Evolutionary conservation across 2,888 invertebrate genomes (phyloP), one percentile per base, ranked within the genome.

Genomic region (Homarus gammarus): DNA sequence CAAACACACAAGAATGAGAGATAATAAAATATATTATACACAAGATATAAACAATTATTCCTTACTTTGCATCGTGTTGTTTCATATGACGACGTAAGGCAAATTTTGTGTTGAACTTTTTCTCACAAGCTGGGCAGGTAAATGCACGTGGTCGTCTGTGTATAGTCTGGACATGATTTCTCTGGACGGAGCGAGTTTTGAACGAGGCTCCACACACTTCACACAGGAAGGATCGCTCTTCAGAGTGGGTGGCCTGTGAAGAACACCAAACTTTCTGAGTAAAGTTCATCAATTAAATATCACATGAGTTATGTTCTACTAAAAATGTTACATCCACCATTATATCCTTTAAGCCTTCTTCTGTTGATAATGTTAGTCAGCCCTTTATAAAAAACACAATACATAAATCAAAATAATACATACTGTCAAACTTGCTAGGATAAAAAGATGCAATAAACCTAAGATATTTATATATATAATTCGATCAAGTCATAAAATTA

Each of bases 161-260:
- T 77, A 94, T 94, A 31, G 93, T 93, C 77, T 93, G 93, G 10
- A 94, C 93, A 90, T 94, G 94, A 88, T 94, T 94, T 44, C 94
- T 93, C 92, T 94, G 94, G 0, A 94, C 94, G 0, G 94, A 93
- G 31, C 93, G 93, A 0, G 94, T 94, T 92, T 93, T 95, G 94
- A 94, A 94, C 93, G 95, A 90, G 93, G 95, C 94, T n/a, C 95
- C 95, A 92, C 95, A 95, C 15, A 94, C 93, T 89, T 95, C 94
- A 92, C 95, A 95, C 56, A 95, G 94, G 92, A 94, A 95, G 0
- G 94, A 93, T 12, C 95, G 93, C 1, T 94, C 93, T 49, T 94
- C 94, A 0, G 95, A 93, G 92, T 94, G 94, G 31, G 93, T 93
- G 0, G 93, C 93, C 92, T 93, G 92, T 22, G 31, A 56, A 64